These are phyloP conservation scores for Zapus hudsonius DNA, from an alignment of 2,113 vertebrate species.

Conservation along the genomic window DNA sequence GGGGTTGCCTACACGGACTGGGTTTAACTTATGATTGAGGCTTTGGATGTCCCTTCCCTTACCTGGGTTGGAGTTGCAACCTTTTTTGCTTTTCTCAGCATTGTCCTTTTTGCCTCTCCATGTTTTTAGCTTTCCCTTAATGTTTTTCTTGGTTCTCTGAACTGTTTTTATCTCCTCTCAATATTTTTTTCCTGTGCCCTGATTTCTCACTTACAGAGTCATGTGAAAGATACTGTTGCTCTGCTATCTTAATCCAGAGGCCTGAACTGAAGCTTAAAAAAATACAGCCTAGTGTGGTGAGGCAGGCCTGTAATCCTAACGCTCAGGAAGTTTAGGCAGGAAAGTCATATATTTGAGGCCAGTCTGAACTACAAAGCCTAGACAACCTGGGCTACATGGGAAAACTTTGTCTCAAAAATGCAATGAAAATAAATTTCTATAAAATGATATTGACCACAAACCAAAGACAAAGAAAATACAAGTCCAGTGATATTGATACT, in stretches of 20 bases:
- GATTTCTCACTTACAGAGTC: neutral
- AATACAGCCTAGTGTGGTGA: neutral
- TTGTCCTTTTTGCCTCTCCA: neutral
- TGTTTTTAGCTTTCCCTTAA: neutral
- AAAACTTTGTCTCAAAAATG: too few species aligned
- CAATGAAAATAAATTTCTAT: slow-evolving; percentile 29
- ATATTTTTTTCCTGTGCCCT: neutral
- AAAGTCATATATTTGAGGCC: too few species aligned
- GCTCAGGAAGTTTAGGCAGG: too few species aligned
- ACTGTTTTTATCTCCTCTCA: neutral
- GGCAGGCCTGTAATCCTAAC: too few species aligned
- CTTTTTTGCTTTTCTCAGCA: neutral
- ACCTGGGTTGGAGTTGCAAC: neutral
- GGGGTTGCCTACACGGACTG: neutral
- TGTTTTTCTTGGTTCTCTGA: neutral
- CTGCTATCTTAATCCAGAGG: neutral
- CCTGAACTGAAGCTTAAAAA: neutral
- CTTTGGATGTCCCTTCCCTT: neutral
- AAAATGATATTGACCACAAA: slow-evolving; percentile 50
- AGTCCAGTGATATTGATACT: neutral
- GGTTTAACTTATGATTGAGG: neutral
- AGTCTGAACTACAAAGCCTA: too few species aligned
- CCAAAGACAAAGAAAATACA: neutral
- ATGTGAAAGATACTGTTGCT: neutral
- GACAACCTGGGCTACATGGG: too few species aligned